phyloP scores from a whole-genome alignment of 1,140 invertebrate species.

The Oncopeltus fasciatus region DNA sequence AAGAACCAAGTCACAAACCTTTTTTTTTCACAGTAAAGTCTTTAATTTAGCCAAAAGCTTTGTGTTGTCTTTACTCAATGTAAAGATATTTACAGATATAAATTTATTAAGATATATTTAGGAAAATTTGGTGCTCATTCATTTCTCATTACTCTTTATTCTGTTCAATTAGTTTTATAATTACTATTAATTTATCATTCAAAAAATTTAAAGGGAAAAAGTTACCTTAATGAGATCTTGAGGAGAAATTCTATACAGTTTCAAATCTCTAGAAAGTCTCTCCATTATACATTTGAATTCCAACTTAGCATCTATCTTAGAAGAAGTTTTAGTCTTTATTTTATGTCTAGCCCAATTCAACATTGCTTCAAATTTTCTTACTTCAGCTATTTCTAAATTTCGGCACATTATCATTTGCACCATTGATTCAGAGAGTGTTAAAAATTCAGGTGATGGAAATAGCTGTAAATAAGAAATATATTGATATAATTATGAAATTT shows the following conservation, averaged over 20 bases:
- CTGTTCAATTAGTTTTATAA: too few species aligned
- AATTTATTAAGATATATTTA: too few species aligned
- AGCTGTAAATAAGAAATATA: slow-evolving; percentile 39
- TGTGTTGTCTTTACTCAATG: too few species aligned
- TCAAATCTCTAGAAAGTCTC: slow-evolving; percentile 70
- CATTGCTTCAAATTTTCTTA: slow-evolving; percentile 90
- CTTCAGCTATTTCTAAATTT: slow-evolving; percentile 70
- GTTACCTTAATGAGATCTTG: slow-evolving; percentile 80
- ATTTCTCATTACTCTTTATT: too few species aligned
- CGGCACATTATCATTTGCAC: slow-evolving; percentile 68
- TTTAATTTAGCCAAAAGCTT: too few species aligned
- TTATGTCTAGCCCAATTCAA: slow-evolving; percentile 73
- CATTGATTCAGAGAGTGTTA: slow-evolving; percentile 82
- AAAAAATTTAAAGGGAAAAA: too few species aligned
- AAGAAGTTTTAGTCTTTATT: slow-evolving; percentile 55
- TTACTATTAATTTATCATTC: too few species aligned
- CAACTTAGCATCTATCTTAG: slow-evolving; percentile 66
- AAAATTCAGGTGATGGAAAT: slow-evolving; percentile 68
- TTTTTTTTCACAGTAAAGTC: too few species aligned
- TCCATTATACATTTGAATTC: slow-evolving; percentile 89
- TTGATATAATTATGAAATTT: too few species aligned
- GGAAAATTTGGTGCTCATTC: too few species aligned
- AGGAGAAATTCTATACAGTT: slow-evolving; percentile 78
- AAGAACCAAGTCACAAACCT: too few species aligned
- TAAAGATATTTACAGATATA: too few species aligned